phyloP scores from a whole-genome alignment of 2,888 invertebrate species.

The Rugalucina vietnamica region DNA sequence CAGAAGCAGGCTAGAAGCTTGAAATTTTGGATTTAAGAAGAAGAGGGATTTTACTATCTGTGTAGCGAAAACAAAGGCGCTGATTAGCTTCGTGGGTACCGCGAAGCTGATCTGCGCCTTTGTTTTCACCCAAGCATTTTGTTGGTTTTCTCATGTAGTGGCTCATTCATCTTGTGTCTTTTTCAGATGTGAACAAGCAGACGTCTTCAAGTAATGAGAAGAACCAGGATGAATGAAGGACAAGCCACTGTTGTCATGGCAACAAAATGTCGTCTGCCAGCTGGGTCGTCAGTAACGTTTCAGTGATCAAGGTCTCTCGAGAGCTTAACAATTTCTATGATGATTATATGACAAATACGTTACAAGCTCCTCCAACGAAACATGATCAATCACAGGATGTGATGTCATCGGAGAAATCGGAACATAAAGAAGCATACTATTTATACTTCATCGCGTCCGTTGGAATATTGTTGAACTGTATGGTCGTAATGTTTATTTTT shows the following conservation, averaged over 20 bases:
- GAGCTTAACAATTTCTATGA: constrained; percentile 23
- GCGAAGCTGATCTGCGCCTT: too few relatives aligned
- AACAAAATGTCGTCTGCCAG: constrained; percentile 38
- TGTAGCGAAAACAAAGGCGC: too few relatives aligned
- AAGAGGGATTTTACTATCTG: too few relatives aligned
- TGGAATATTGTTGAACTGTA: constrained; percentile 80
- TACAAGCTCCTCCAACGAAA: not conserved
- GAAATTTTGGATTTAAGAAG: too few relatives aligned
- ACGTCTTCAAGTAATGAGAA: not conserved
- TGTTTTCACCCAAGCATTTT: too few relatives aligned
- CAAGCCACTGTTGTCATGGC: constrained; percentile 35
- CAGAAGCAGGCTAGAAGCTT: too few relatives aligned
- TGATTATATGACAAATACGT: not conserved
- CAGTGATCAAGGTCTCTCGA: constrained; percentile 23
- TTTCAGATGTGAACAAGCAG: not conserved
- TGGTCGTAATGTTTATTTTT: constrained; percentile 79
- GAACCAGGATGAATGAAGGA: constrained; percentile 17
- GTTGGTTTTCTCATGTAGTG: too few relatives aligned
- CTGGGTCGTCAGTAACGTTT: constrained; percentile 25
- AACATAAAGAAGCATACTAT: constrained; percentile 81
- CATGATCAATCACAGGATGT: constrained; percentile 48
- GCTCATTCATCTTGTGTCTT: not conserved
- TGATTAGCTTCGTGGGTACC: too few relatives aligned
- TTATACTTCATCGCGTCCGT: constrained; percentile 80
- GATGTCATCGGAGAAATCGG: constrained; percentile 49